Percentiles rank a stretch among this genome's conserved stretches.
Conservation (phyloP, 2,888 invertebrate genomes). For the Hybos culiciformis region DNA sequence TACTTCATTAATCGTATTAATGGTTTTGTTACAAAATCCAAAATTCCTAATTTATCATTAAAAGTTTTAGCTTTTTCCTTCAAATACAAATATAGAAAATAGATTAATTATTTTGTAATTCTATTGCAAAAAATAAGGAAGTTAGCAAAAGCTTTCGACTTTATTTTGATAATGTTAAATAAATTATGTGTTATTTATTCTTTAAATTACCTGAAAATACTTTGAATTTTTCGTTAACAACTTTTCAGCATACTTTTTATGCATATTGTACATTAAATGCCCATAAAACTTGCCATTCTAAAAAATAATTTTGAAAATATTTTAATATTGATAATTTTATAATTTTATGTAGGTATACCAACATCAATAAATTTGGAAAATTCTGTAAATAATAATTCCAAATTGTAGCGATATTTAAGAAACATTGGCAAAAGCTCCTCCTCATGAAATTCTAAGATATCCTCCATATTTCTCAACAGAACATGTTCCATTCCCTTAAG, state of each 20-base stretch:
- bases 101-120: background rate
- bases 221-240: background rate
- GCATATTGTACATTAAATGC: background rate
- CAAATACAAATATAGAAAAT: constrained; percentile 10
- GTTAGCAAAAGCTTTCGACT: no score
- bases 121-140: background rate
- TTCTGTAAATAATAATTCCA: constrained; percentile 29
- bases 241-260: background rate
- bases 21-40: constrained; percentile 34
- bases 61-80: constrained; percentile 29
- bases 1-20: constrained; percentile 35
- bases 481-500: constrained; percentile 33
- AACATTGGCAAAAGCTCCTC: constrained; percentile 33
- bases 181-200: background rate
- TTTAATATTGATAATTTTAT: background rate
- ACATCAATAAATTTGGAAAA: constrained; percentile 31
- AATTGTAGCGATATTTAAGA: constrained; percentile 25
- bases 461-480: constrained; percentile 86
- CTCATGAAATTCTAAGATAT: constrained; percentile 78
- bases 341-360: constrained; percentile 11
- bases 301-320: background rate
- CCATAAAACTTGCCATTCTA: background rate
- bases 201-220: background rate
- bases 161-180: background rate
- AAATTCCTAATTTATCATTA: constrained; percentile 34